Conservation (phyloP, 2,797 vertebrate species). For the Steatocranus sp. region DNA sequence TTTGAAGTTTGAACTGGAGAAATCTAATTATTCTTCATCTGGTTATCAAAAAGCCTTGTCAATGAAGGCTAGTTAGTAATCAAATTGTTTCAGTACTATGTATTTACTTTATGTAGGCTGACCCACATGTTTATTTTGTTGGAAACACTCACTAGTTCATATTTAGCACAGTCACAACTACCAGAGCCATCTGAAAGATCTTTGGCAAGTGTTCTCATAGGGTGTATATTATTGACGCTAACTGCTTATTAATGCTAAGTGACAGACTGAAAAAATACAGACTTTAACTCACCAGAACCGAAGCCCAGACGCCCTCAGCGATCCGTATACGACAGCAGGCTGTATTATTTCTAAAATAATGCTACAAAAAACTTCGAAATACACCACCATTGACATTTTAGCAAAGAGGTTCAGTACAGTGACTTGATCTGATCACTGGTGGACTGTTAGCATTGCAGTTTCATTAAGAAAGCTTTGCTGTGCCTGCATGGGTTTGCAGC, state of each 20-base stretch:
- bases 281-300: not conserved
- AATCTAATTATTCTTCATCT: not conserved
- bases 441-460: not conserved
- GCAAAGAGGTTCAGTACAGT: not conserved
- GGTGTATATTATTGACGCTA: not conserved
- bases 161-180: not conserved
- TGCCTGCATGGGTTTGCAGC: rapidly evolving
- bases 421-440: not conserved
- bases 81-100: not conserved
- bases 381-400: not conserved
- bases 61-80: not conserved
- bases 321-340: not conserved
- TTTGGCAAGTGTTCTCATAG: not conserved
- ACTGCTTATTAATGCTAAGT: not conserved
- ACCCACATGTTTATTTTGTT: not conserved
- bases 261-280: not conserved
- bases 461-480: not conserved
- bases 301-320: not conserved
- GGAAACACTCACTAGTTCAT: not conserved
- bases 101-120: not conserved
- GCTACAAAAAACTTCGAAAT: not conserved
- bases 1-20: not conserved
- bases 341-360: not conserved
- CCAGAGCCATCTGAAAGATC: not conserved
- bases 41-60: not conserved